A percentile compares a stretch with the other conserved stretches of the same genome.
phyloP scores from a whole-genome alignment of 2,888 invertebrate species.

The Apamea monoglypha region DNA sequence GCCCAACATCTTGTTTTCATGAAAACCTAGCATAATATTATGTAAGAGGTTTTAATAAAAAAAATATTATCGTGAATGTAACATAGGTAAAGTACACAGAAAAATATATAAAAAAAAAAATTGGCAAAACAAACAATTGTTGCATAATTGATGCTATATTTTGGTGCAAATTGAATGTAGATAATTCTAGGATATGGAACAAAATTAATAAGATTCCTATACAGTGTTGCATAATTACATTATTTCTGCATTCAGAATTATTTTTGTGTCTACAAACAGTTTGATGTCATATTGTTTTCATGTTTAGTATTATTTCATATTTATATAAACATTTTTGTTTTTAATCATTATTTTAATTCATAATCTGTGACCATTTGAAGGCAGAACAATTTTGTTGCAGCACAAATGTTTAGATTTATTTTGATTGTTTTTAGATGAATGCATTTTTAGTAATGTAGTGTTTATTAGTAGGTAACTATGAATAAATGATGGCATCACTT shows the following conservation, averaged over 20 bases:
- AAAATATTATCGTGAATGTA: background rate
- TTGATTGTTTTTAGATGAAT: background rate
- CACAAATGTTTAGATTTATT: background rate
- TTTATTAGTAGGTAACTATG: background rate
- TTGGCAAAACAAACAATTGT: background rate
- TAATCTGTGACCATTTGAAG: background rate
- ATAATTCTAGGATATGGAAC: background rate
- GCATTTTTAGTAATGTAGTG: background rate
- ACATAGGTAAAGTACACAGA: background rate
- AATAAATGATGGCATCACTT: background rate
- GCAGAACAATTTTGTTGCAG: background rate
- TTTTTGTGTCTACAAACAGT: background rate
- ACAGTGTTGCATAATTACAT: background rate
- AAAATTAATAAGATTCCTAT: background rate
- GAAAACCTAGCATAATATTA: background rate
- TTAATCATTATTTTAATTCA: background rate
- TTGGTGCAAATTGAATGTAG: background rate
- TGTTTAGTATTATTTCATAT: background rate
- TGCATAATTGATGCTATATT: background rate
- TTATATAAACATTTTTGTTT: fast-evolving
- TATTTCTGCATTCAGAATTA: background rate
- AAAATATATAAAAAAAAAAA: too few species aligned
- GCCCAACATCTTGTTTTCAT: background rate
- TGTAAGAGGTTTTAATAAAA: background rate
- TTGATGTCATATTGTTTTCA: background rate